Evolutionary conservation across 1,140 invertebrate species (phyloP).

Genomic region (Hyphantria cunea): DNA sequence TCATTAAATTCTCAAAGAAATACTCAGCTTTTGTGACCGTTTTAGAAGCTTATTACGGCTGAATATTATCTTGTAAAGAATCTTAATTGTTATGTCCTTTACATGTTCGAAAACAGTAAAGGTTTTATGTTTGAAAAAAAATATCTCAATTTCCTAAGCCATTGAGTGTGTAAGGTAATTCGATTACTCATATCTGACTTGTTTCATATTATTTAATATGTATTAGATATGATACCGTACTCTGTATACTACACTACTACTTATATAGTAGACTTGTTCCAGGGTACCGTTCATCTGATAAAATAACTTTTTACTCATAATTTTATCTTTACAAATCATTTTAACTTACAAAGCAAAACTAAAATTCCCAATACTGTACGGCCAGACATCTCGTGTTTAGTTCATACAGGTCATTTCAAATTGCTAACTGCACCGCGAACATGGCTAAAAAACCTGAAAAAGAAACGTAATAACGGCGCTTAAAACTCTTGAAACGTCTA

Average conservation of each 20-base stretch:
- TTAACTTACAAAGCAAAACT: too few relatives aligned
- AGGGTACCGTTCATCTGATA: too few relatives aligned
- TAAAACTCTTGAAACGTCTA: too few relatives aligned
- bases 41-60: slow-evolving; percentile 7
- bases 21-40: not conserved
- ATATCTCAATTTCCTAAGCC: slow-evolving; percentile 38
- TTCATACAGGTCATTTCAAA: too few relatives aligned
- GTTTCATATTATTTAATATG: slow-evolving; percentile 10
- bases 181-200: slow-evolving; percentile 27
- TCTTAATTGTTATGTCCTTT: slow-evolving; percentile 33
- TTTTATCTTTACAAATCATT: too few relatives aligned
- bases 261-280: too few relatives aligned
- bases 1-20: not conserved
- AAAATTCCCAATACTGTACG: too few relatives aligned
- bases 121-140: slow-evolving; percentile 26
- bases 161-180: slow-evolving; percentile 30
- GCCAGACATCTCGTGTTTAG: too few relatives aligned
- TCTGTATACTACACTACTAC: not conserved
- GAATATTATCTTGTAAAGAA: slow-evolving; percentile 25
- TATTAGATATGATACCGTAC: not conserved
- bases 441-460: too few relatives aligned
- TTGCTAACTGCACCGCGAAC: too few relatives aligned
- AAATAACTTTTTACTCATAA: too few relatives aligned
- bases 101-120: slow-evolving; percentile 8
- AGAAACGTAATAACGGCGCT: too few relatives aligned